These are phyloP conservation scores for Lithobius niger DNA, from an alignment of 1,140 invertebrate genomes.

Conservation along the genomic window DNA sequence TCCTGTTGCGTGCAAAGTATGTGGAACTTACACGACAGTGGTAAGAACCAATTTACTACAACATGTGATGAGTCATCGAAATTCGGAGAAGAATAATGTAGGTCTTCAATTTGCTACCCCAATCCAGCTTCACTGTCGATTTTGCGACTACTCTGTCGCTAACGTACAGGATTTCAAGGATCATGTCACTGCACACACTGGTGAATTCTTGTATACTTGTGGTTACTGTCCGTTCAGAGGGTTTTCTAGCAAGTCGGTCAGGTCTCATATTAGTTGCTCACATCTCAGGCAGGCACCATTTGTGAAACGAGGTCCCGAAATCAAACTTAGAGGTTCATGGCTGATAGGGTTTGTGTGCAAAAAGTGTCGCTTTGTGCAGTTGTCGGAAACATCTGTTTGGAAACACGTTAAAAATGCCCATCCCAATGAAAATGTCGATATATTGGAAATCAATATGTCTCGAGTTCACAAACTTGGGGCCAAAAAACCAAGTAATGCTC, in stretches of 20 bases:
- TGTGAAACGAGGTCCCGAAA: conserved; percentile 25
- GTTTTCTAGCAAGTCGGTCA: conserved; percentile 32
- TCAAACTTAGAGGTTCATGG: conserved; percentile 17
- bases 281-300: conserved; percentile 16
- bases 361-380: conserved; percentile 50
- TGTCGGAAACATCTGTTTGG: conserved; percentile 42
- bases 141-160: conserved; percentile 30
- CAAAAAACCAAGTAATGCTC: background rate
- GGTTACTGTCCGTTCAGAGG: conserved; percentile 38
- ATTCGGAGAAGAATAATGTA: background rate
- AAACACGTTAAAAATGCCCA: conserved; percentile 43
- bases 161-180: conserved; percentile 42
- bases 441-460: conserved; percentile 40
- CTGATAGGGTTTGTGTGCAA: conserved; percentile 44
- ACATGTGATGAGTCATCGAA: conserved; percentile 13
- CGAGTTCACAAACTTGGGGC: background rate
- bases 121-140: conserved; percentile 16
- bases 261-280: conserved; percentile 28
- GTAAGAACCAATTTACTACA: conserved; percentile 10
- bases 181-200: conserved; percentile 54
- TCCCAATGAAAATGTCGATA: conserved; percentile 24
- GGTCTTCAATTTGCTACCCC: conserved; percentile 4
- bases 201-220: conserved; percentile 51
- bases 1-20: conserved; percentile 18
- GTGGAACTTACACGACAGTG: conserved; percentile 18